phyloP scores from a whole-genome alignment of 2,888 invertebrate genomes.

The Elaeidobius kamerunicus region DNA sequence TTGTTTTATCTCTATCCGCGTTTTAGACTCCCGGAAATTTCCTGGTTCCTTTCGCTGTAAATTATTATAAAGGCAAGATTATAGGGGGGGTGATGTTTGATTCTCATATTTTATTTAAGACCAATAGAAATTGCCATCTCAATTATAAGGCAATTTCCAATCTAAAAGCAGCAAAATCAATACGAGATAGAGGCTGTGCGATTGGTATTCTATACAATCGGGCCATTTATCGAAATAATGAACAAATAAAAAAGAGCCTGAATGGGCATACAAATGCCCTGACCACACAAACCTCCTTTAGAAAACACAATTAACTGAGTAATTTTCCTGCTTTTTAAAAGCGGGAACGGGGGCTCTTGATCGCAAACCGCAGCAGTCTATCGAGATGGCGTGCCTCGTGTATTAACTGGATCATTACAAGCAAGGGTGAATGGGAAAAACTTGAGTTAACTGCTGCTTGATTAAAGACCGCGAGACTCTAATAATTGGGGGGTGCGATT shows the following conservation, averaged over 20 bases:
- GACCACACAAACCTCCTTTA: conserved; percentile 25
- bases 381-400: conserved; percentile 41
- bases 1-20: not conserved
- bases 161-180: too few species aligned
- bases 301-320: conserved; percentile 29
- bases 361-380: conserved; percentile 36
- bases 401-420: conserved; percentile 45
- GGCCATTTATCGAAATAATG: conserved; percentile 24
- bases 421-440: conserved; percentile 29
- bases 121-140: too few species aligned
- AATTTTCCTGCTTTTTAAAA: conserved; percentile 29
- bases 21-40: too few species aligned
- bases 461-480: conserved; percentile 47
- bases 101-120: too few species aligned
- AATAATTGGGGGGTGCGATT: conserved; percentile 32
- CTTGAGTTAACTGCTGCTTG: conserved; percentile 49
- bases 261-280: conserved; percentile 19
- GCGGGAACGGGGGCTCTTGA: conserved; percentile 32
- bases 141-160: too few species aligned
- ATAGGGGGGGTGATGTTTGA: too few species aligned
- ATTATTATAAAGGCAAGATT: too few species aligned
- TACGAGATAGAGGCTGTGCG: conserved; percentile 1
- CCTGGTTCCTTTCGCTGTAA: too few species aligned
- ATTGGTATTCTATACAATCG: conserved; percentile 14
- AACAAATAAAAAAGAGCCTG: conserved; percentile 20